Evolutionary conservation across 2,797 vertebrate genomes (phyloP).

Genomic region (Sebastes alutus): DNA sequence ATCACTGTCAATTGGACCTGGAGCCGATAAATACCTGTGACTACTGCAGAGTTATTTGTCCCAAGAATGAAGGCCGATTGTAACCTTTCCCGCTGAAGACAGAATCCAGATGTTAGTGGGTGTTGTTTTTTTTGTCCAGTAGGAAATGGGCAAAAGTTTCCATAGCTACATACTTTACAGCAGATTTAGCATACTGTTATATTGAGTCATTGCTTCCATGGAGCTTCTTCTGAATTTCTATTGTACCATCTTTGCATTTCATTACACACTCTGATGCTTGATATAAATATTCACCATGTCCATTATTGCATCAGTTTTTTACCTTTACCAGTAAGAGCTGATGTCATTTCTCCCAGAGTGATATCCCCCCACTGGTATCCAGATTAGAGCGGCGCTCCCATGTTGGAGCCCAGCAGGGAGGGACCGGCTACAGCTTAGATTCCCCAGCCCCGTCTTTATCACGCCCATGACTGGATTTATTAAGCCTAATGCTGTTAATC

Average conservation of each 20-base stretch:
- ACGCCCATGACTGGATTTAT: constrained; percentile 69
- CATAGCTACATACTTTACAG: not conserved
- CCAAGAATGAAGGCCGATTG: too few relatives aligned
- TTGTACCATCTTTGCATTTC: constrained; percentile 26
- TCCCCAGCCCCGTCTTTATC: constrained; percentile 55
- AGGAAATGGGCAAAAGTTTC: not conserved
- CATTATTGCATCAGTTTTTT: constrained; percentile 58
- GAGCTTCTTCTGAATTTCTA: not conserved
- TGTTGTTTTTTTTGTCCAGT: too few relatives aligned
- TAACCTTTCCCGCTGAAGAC: too few relatives aligned
- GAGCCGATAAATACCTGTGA: too few relatives aligned
- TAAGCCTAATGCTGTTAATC: constrained; percentile 73
- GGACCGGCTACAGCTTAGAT: constrained; percentile 47
- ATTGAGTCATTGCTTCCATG: not conserved
- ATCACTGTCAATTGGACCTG: too few relatives aligned
- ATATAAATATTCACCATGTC: constrained; percentile 13
- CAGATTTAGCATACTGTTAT: not conserved
- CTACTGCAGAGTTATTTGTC: too few relatives aligned
- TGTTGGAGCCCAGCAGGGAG: constrained; percentile 55
- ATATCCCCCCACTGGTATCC: constrained; percentile 62
- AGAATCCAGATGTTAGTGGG: too few relatives aligned
- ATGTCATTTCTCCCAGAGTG: constrained; percentile 55
- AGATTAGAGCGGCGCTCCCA: constrained; percentile 64
- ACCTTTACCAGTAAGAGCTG: constrained; percentile 41
- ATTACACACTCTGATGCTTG: constrained; percentile 7